These are phyloP conservation scores for Scaptomyza parva DNA, from an alignment of 2,888 invertebrate genomes.

Conservation along the genomic window DNA sequence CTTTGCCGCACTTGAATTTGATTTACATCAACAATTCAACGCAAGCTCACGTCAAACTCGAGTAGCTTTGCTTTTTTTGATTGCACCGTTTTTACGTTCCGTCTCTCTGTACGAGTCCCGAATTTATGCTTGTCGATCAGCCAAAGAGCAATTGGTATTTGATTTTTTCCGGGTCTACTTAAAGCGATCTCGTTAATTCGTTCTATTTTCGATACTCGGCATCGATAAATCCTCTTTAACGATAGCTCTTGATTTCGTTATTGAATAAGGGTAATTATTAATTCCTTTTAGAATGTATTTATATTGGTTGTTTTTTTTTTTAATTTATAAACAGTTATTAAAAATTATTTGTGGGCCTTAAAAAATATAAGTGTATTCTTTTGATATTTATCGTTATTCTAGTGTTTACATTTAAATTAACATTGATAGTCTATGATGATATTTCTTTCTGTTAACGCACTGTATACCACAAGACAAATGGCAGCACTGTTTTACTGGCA, in stretches of 20 bases:
- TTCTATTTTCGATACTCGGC: slow-evolving; percentile 3
- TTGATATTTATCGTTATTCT: neutral
- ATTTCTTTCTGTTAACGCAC: slow-evolving; percentile 1
- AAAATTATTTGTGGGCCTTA: neutral
- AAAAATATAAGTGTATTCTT: neutral
- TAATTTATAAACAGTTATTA: neutral
- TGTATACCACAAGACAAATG: neutral
- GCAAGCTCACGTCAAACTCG: slow-evolving; percentile 17
- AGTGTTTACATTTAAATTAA: neutral
- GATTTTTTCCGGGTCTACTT: slow-evolving; percentile 68
- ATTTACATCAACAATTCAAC: slow-evolving; percentile 32
- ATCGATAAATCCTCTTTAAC: slow-evolving; percentile 25
- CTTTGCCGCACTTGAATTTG: slow-evolving; percentile 35
- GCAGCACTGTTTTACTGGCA: neutral
- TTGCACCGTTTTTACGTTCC: slow-evolving; percentile 19
- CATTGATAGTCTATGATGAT: neutral
- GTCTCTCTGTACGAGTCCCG: slow-evolving; percentile 35
- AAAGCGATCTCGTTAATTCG: slow-evolving; percentile 23
- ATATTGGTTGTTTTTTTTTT: neutral
- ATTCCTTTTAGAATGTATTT: neutral
- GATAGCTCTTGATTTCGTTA: slow-evolving; percentile 4
- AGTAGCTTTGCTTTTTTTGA: slow-evolving; percentile 7
- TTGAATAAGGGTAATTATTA: neutral
- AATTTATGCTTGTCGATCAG: slow-evolving; percentile 40
- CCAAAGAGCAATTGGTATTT: slow-evolving; percentile 42